These are phyloP conservation scores for Piaya cayana DNA, from an alignment of 2,113 vertebrate genomes.

Conservation along the genomic window DNA sequence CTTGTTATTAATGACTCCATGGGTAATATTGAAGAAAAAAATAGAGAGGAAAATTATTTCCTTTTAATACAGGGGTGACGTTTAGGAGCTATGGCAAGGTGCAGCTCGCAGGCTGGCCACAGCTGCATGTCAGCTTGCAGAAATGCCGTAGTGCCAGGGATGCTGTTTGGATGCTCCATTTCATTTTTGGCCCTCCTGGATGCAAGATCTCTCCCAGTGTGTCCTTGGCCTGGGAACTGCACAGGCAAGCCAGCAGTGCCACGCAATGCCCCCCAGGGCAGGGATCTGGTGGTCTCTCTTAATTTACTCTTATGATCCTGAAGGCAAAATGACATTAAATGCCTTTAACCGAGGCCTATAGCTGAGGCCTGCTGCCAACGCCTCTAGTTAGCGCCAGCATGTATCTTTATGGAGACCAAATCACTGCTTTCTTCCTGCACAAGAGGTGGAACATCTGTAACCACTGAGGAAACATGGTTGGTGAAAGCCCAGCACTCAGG, in stretches of 20 bases:
- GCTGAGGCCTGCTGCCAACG: accelerated
- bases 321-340: background rate
- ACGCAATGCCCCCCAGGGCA: background rate
- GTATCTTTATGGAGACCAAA: background rate
- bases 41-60: background rate
- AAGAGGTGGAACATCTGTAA: background rate
- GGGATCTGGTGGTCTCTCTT: background rate
- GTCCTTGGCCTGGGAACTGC: accelerated
- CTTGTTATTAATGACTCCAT: background rate
- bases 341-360: background rate
- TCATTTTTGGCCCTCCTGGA: background rate
- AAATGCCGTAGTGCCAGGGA: background rate
- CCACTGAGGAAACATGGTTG: background rate
- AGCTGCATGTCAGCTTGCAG: background rate
- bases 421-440: accelerated
- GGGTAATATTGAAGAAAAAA: background rate
- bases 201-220: accelerated
- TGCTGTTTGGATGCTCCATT: background rate
- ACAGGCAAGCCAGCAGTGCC: accelerated
- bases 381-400: background rate
- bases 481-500: background rate
- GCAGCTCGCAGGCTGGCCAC: background rate
- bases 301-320: background rate
- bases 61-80: background rate
- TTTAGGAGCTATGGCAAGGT: background rate